A percentile compares a stretch with the other conserved stretches of the same genome.
Evolutionary conservation across 2,113 vertebrate species (phyloP).

Genomic region (Muntiacus muntjak): DNA sequence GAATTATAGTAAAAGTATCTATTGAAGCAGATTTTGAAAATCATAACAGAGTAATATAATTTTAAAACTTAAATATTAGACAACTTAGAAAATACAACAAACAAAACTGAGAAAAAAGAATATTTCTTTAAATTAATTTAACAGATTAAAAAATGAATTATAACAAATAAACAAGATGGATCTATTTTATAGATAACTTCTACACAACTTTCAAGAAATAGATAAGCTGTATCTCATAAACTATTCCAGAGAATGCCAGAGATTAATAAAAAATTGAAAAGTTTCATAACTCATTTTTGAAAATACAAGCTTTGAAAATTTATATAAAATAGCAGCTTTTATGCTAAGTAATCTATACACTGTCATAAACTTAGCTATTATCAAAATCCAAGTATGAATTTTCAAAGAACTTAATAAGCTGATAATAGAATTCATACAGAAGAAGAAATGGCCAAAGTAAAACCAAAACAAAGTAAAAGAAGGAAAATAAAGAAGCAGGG

Average conservation of each 20-base stretch:
- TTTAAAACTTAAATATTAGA: not conserved
- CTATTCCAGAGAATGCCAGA: not conserved
- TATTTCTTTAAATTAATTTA: not conserved
- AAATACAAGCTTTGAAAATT: not conserved
- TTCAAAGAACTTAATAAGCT: not conserved
- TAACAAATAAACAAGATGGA: not conserved
- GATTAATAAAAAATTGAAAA: not conserved
- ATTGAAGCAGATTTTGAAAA: not conserved
- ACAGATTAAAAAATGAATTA: not conserved
- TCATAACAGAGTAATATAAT: not conserved
- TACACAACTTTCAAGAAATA: not conserved
- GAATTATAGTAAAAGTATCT: not conserved
- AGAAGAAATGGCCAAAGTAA: not conserved
- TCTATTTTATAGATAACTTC: not conserved
- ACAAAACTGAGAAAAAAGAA: not conserved
- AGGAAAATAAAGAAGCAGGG: not conserved
- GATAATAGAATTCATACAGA: not conserved
- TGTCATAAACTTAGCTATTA: not conserved
- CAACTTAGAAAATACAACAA: not conserved
- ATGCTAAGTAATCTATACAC: not conserved
- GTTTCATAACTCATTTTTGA: not conserved
- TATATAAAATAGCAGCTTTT: not conserved
- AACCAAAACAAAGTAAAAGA: not conserved
- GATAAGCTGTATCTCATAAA: not conserved
- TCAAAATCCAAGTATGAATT: not conserved